phyloP scores from a whole-genome alignment of 1,140 invertebrate species.

The Drosophila micromelanica region DNA sequence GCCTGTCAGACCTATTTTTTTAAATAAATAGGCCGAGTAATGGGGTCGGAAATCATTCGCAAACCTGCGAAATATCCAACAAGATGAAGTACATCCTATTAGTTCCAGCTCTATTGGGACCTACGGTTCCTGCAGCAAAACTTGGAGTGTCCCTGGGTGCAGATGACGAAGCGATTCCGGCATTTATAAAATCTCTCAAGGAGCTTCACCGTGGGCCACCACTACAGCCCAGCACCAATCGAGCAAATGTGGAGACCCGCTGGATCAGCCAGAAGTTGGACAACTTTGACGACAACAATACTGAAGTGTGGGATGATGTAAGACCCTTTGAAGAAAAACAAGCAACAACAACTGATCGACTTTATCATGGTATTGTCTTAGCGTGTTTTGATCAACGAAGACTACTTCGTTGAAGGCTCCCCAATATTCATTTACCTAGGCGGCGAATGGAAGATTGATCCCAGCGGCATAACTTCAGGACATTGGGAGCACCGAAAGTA shows the following conservation, averaged over 20 bases:
- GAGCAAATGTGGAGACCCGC: slow-evolving; percentile 50
- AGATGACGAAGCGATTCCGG: slow-evolving; percentile 20
- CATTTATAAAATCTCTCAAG: slow-evolving; percentile 42
- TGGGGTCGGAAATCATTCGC: slow-evolving; percentile 58
- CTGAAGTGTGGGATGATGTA: slow-evolving; percentile 87
- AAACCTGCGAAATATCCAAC: slow-evolving; percentile 42
- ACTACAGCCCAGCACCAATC: background rate
- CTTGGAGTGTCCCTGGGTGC: slow-evolving; percentile 4
- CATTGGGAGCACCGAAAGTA: slow-evolving; percentile 85
- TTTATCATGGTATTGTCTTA: background rate
- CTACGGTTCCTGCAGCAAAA: slow-evolving; percentile 38
- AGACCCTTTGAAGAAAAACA: background rate
- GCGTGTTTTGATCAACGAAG: slow-evolving; percentile 87
- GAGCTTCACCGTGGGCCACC: slow-evolving; percentile 61
- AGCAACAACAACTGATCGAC: background rate
- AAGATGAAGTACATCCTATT: slow-evolving; percentile 54
- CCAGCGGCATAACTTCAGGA: slow-evolving; percentile 85
- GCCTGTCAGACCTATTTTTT: slow-evolving; percentile 38
- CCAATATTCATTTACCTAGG: slow-evolving; percentile 88
- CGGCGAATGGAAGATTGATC: slow-evolving; percentile 87
- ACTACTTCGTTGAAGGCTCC: slow-evolving; percentile 85
- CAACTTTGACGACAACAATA: slow-evolving; percentile 89
- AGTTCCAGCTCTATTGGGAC: slow-evolving; percentile 33
- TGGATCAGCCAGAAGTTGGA: slow-evolving; percentile 85
- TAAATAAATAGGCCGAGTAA: slow-evolving; percentile 58